phyloP scores from a whole-genome alignment of 2,888 invertebrate genomes.

The Portevinia maculata region DNA sequence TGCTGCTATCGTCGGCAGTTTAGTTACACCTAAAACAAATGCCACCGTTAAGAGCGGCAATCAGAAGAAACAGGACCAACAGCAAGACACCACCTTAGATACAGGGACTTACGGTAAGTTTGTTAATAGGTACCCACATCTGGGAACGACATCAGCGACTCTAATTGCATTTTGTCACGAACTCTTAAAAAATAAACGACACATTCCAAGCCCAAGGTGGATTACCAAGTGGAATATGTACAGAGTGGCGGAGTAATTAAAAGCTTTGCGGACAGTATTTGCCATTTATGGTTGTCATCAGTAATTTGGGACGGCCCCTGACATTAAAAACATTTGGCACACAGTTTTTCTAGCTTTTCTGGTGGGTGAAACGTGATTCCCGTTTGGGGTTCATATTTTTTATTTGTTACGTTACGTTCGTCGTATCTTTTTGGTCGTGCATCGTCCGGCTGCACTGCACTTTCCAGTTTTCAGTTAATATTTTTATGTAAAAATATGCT shows the following conservation, averaged over 20 bases:
- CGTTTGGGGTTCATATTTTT: constrained; percentile 3
- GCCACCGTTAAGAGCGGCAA: constrained; percentile 18
- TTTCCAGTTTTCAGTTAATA: constrained; percentile 21
- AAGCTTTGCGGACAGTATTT: constrained; percentile 57
- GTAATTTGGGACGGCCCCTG: constrained; percentile 51
- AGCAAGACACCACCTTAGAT: constrained; percentile 33
- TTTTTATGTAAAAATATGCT: constrained; percentile 61
- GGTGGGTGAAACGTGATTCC: constrained; percentile 36
- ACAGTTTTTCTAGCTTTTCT: background rate
- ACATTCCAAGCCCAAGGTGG: constrained; percentile 24
- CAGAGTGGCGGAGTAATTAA: constrained; percentile 55
- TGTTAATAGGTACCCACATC: constrained; percentile 1
- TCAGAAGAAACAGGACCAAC: constrained; percentile 32
- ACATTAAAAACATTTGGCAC: constrained; percentile 46
- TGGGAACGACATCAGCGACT: constrained; percentile 41
- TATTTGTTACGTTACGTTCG: constrained; percentile 46
- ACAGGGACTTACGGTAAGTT: constrained; percentile 69
- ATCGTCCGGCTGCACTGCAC: constrained; percentile 29
- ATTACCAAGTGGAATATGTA: constrained; percentile 5
- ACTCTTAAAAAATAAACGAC: constrained; percentile 44
- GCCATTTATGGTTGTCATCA: constrained; percentile 70
- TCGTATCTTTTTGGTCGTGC: constrained; percentile 10
- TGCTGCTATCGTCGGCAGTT: constrained; percentile 37
- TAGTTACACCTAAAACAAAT: constrained; percentile 30
- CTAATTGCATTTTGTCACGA: constrained; percentile 81